Percentiles rank a stretch among this genome's conserved stretches.
Conservation (phyloP, 2,888 invertebrate species). For the Scotopteryx bipunctaria region DNA sequence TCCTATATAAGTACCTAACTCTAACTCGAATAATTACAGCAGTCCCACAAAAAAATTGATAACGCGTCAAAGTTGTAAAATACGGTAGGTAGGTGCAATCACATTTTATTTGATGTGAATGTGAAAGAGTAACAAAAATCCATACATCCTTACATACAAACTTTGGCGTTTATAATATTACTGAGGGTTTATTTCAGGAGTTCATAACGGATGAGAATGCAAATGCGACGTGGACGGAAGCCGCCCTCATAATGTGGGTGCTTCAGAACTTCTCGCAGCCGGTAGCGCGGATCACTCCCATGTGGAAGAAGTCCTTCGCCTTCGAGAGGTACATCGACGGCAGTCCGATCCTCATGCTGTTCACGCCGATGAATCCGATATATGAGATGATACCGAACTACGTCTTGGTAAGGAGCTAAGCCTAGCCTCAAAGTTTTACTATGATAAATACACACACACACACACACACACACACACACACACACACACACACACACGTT, state of each 20-base stretch:
- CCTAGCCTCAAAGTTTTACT: too few species aligned
- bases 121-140: too few species aligned
- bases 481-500: too few species aligned
- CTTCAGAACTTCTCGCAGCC: conserved; percentile 84
- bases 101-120: too few species aligned
- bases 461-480: too few species aligned
- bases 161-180: too few species aligned
- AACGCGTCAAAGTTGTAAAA: too few species aligned
- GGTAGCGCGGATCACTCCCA: conserved; percentile 86
- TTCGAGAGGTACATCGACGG: conserved; percentile 87
- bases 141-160: too few species aligned
- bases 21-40: too few species aligned
- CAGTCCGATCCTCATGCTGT: conserved; percentile 89
- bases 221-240: conserved; percentile 63
- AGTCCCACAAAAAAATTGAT: too few species aligned
- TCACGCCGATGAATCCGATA: conserved; percentile 90
- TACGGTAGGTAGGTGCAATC: too few species aligned
- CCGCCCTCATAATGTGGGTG: conserved; percentile 84
- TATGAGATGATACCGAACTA: conserved; percentile 86
- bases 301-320: conserved; percentile 87
- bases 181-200: conserved; percentile 73
- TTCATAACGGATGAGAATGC: conserved; percentile 70
- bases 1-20: too few species aligned
- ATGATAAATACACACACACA: neutral
- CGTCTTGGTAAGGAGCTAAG: conserved; percentile 84